phyloP scores from a whole-genome alignment of 2,888 invertebrate species.

The Eristalis pertinax region DNA sequence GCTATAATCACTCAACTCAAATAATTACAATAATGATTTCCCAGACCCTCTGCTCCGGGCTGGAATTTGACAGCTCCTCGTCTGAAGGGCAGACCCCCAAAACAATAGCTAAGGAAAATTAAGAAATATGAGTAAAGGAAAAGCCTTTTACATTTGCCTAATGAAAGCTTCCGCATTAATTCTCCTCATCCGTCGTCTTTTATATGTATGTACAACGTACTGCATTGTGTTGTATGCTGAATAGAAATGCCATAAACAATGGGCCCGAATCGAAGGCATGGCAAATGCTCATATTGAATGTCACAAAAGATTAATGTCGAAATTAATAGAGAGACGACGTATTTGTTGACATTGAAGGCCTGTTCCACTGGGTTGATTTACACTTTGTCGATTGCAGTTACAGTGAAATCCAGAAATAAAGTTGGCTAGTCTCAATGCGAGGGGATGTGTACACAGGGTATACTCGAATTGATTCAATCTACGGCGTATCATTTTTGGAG shows the following conservation, averaged over 20 bases:
- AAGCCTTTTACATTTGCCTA: conserved; percentile 45
- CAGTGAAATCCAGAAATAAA: not conserved
- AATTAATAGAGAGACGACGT: not conserved
- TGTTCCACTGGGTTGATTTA: not conserved
- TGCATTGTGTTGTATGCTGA: conserved; percentile 14
- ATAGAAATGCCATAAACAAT: conserved; percentile 47
- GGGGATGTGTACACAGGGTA: not conserved
- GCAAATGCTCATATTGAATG: not conserved
- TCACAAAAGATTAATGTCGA: conserved; percentile 34
- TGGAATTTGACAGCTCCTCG: conserved; percentile 4
- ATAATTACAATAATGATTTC: conserved; percentile 19
- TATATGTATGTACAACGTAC: not conserved
- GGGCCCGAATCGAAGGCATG: conserved; percentile 14
- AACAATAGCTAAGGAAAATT: conserved; percentile 20
- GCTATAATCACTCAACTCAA: conserved; percentile 22
- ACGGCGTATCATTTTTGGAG: not conserved
- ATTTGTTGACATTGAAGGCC: conserved; percentile 3
- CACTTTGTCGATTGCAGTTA: not conserved
- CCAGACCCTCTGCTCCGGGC: not conserved
- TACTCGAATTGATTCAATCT: not conserved
- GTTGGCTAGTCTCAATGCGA: not conserved
- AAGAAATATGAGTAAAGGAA: conserved; percentile 24
- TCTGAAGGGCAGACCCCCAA: not conserved
- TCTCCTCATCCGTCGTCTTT: conserved; percentile 20
- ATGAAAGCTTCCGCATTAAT: conserved; percentile 45